Base-by-base conservation (phyloP, 2,888 invertebrate species). In the Nomada fabriciana region DNA sequence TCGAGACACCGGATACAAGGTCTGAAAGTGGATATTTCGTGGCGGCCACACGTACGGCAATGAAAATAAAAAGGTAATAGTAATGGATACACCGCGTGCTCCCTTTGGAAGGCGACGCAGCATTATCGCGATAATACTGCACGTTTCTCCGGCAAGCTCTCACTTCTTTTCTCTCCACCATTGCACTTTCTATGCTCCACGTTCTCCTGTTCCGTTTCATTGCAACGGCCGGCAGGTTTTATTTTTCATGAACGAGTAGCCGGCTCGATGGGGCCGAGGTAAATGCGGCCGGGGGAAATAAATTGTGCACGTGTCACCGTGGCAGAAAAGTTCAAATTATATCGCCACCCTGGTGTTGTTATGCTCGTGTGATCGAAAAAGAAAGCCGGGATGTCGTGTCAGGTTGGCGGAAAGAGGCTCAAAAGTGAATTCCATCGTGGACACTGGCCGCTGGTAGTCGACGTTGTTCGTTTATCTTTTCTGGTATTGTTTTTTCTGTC, bases 1-100 rank as follows among this genome's bases (percentile, higher is more conserved):
- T 60, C 79, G 43, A 7, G 61, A 23, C 29, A 71, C 53, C 61
- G 43, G 0, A 53, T 25, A 61, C 65, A 57, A 29, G 60, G 47
- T 55, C 63, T 52, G 71, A 23, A 82, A 76, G 82, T 71, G 82
- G 77, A 82, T 74, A 77, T 77, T 83, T 61, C 69, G 70, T 36
- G 70, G 67, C 64, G 64, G 76, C 42, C 72, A 60, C 82, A 83
- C 82, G 82, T 83, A 83, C 69, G 55, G 73, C 82, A 70, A 68
- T 82, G 83, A 87, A 89, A 89, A 88, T 89, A 89, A 89, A 88
- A 89, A 87, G 83, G 86, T 87, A 88, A 88, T 89, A 87, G 84
- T 87, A 89, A 89, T 86, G 88, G 87, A 88, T 89, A 86, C 60
- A 60, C 64, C 74, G 57, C 53, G 67, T 47, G 72, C 71, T 52